Conservation (phyloP, 2,888 invertebrate genomes). For the Arge pagana region DNA sequence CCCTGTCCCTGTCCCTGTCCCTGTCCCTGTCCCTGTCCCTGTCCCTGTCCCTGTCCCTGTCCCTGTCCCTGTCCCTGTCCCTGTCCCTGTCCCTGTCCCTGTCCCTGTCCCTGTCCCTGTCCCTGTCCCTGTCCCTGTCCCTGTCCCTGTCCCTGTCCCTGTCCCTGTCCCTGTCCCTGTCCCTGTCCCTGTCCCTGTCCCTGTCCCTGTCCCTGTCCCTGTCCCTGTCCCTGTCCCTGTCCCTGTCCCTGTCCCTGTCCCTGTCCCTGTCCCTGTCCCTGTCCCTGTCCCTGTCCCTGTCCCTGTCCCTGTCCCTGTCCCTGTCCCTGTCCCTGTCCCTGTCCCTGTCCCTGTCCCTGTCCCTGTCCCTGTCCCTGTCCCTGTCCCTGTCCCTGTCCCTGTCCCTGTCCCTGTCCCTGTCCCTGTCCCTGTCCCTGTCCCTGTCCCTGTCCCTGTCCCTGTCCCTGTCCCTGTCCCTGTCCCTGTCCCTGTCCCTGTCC, state of each 20-base stretch:
- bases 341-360: background rate
- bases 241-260: background rate
- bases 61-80: background rate
- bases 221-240: background rate
- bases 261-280: background rate
- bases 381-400: background rate
- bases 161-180: background rate
- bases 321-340: background rate
- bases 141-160: background rate
- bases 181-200: too few relatives aligned
- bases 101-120: background rate
- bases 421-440: background rate
- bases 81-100: background rate
- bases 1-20: background rate
- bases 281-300: background rate
- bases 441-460: background rate
- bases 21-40: background rate
- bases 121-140: background rate
- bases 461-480: background rate
- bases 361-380: background rate
- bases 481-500: background rate
- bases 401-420: background rate
- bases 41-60: background rate
- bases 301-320: background rate
- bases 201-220: too few relatives aligned